Evolutionary conservation across 2,888 invertebrate species (phyloP), one percentile per base, ranked within the genome.

Genomic region (Macrophya alboannulata): DNA sequence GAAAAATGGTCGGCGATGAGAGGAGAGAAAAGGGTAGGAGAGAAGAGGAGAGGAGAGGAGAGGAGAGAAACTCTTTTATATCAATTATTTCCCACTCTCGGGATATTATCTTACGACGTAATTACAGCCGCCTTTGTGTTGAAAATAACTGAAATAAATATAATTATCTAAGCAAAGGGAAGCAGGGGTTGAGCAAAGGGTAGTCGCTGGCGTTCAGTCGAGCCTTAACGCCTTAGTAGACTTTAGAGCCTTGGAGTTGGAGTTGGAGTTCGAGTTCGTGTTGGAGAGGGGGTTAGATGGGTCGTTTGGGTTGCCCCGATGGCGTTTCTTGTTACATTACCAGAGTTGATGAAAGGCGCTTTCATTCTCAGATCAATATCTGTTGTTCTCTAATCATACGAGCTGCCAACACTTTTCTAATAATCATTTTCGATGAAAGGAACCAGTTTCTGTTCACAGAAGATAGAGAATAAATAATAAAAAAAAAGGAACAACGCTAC

Each of bases 141-240:
- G 89, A 86, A 88, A 87, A 87, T 89, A 88, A 90, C 88, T 88
- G 89, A 89, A 89, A 89, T 88, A 89, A 90, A 90, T 88, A 88
- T 88, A 90, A 90, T 90, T 90, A 90, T 88, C 87, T 86, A 84
- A 86, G 62, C 87, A 85, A 84, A 55, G 86, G 72, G 82, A 62
- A 74, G 79, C 83, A 71, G 48, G 79, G 81, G 81, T 81, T 40
- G 77, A 85, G 77, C 65, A 45, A 45, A 59, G 82, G 79, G 71
- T 71, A 82, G 81, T 59, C 81, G 81, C 21, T 62, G 43, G 62
- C 43, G 81, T 62, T 81, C 81, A 40, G 62, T 81, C 81, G 81
- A 40, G 62, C 81, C 81, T 62, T 81, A 81, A 81, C 81, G 81
- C 81, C 81, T 81, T 59, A 12, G 81, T 81, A 62, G 81, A 81